phyloP scores from a whole-genome alignment of 2,797 vertebrate species.

The Muscicapa striata region DNA sequence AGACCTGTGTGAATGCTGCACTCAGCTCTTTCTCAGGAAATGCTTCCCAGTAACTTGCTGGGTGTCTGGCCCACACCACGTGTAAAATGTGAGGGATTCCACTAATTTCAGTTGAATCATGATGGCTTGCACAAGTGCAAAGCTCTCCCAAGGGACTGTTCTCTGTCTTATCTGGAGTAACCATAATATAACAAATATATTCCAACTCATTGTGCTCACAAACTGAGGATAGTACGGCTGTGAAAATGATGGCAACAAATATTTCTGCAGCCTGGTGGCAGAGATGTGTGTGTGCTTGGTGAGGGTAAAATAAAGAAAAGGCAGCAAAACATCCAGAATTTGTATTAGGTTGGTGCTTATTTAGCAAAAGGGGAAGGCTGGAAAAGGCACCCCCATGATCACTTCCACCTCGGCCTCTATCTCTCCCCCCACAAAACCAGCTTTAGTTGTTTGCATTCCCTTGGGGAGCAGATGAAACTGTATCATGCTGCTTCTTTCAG shows the following conservation, averaged over 20 bases:
- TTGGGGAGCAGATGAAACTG: neutral
- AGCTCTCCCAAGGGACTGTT: neutral
- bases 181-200: neutral
- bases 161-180: neutral
- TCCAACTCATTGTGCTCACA: neutral
- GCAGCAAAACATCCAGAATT: neutral
- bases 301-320: neutral
- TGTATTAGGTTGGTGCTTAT: neutral
- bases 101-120: neutral
- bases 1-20: neutral
- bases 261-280: neutral
- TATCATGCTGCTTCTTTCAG: neutral
- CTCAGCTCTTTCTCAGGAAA: neutral
- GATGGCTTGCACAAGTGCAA: neutral
- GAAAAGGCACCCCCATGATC: neutral
- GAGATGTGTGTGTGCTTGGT: neutral
- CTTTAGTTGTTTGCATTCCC: conserved; percentile 10
- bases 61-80: neutral
- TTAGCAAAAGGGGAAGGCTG: neutral
- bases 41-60: neutral
- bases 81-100: neutral
- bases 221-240: neutral
- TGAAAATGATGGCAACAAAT: neutral
- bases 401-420: neutral
- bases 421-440: neutral